These are phyloP conservation scores for Drosophila equinoxialis DNA, from an alignment of 1,140 invertebrate genomes.

Conservation along the genomic window DNA sequence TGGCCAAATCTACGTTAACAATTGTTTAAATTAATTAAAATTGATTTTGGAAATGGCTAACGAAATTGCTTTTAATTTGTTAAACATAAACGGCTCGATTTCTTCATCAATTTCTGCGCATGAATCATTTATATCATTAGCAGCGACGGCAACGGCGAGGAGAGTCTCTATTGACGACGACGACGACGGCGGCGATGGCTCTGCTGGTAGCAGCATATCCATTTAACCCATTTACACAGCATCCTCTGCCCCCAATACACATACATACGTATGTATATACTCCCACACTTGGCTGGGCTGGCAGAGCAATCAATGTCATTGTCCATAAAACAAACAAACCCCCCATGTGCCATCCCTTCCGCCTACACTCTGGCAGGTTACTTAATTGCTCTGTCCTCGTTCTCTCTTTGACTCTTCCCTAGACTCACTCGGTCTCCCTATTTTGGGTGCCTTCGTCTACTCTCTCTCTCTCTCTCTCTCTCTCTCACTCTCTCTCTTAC, in stretches of 20 bases:
- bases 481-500: not conserved
- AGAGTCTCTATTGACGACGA: no score
- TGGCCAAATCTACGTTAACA: slow-evolving; percentile 3
- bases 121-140: slow-evolving; percentile 75
- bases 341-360: not conserved
- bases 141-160: slow-evolving; percentile 16
- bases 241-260: not conserved
- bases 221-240: slow-evolving; percentile 71
- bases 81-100: slow-evolving; percentile 71
- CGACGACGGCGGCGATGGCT: slow-evolving; percentile 25
- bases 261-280: slow-evolving; percentile 2
- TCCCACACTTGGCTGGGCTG: slow-evolving; percentile 23
- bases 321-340: slow-evolving; percentile 46
- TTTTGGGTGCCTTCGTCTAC: slow-evolving; percentile 14
- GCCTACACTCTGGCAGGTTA: slow-evolving; percentile 66
- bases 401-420: slow-evolving; percentile 25
- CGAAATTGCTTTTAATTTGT: slow-evolving; percentile 80
- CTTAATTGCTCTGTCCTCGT: slow-evolving; percentile 76
- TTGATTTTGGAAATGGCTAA: slow-evolving; percentile 27
- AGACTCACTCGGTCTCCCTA: slow-evolving; percentile 3
- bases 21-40: slow-evolving; percentile 10
- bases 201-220: slow-evolving; percentile 39
- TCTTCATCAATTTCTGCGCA: slow-evolving; percentile 54
- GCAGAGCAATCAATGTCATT: slow-evolving; percentile 70
- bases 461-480: not conserved